A percentile compares a stretch with the other conserved stretches of the same genome.
phyloP scores from a whole-genome alignment of 23 tunicate genomes.

The Botrylloides violaceus region DNA sequence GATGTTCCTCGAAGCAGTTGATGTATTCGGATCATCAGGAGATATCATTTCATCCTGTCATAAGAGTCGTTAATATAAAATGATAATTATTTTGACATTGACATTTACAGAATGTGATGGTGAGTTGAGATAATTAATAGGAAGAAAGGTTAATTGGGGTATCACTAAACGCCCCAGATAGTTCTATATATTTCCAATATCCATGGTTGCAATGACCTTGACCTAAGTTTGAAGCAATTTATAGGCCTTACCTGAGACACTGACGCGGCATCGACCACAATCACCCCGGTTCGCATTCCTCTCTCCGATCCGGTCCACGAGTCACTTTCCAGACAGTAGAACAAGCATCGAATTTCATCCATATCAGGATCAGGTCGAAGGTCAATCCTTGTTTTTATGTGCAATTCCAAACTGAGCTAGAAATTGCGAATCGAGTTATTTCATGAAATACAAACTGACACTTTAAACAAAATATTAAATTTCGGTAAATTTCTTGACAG shows the following conservation, averaged over 20 bases:
- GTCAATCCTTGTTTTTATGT: constrained; percentile 47
- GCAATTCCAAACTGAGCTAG: constrained; percentile 66
- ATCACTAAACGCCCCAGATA: too few relatives aligned
- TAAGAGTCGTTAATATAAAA: not conserved
- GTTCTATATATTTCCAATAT: too few relatives aligned
- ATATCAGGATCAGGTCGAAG: constrained; percentile 77
- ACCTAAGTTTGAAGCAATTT: too few relatives aligned
- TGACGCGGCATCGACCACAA: constrained; percentile 29
- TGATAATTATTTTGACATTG: too few relatives aligned
- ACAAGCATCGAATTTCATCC: constrained; percentile 63
- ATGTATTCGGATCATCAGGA: not conserved
- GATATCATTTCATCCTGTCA: not conserved
- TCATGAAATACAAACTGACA: not conserved
- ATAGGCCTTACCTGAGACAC: not conserved
- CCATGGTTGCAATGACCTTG: too few relatives aligned
- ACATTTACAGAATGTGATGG: too few relatives aligned
- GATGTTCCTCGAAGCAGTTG: not conserved
- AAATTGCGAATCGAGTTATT: not conserved
- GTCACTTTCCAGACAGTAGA: constrained; percentile 60
- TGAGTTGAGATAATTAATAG: too few relatives aligned
- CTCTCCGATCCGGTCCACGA: not conserved
- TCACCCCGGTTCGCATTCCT: constrained; percentile 32
- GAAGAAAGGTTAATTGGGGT: too few relatives aligned
- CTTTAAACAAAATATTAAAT: not conserved
- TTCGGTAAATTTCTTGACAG: not conserved